A percentile compares a stretch with the other conserved stretches of the same genome.
phyloP scores from a whole-genome alignment of 2,888 invertebrate species.

The Trisateles emortualis region DNA sequence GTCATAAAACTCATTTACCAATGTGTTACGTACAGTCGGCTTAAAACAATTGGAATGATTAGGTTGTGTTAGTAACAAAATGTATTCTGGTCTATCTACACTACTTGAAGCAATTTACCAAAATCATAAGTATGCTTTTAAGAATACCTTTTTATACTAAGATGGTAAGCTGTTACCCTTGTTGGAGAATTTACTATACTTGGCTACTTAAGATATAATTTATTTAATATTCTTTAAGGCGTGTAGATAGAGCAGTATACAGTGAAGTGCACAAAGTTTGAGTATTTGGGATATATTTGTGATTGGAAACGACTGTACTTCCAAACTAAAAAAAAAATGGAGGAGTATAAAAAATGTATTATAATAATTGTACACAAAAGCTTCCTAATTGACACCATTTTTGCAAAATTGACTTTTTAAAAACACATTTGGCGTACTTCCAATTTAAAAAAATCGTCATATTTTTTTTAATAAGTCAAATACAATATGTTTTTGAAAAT shows the following conservation, averaged over 20 bases:
- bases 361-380: slow-evolving; percentile 47
- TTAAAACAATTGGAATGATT: slow-evolving; percentile 7
- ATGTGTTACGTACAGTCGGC: slow-evolving; percentile 24
- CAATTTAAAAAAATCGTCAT: slow-evolving; percentile 24
- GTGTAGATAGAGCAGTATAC: slow-evolving; percentile 23
- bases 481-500: slow-evolving; percentile 19
- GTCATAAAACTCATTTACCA: slow-evolving; percentile 16
- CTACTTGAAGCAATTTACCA: neutral
- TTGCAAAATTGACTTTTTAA: slow-evolving; percentile 31
- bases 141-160: too few species aligned
- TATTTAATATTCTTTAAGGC: neutral
- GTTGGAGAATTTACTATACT: too few species aligned
- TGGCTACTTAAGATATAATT: neutral
- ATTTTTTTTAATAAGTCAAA: slow-evolving; percentile 10
- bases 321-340: slow-evolving; percentile 27
- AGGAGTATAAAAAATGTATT: slow-evolving; percentile 21
- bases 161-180: too few species aligned
- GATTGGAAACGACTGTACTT: slow-evolving; percentile 36
- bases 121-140: too few species aligned
- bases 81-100: slow-evolving; percentile 21
- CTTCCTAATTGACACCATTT: slow-evolving; percentile 53
- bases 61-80: slow-evolving; percentile 7
- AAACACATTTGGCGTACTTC: slow-evolving; percentile 45
- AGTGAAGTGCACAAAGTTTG: slow-evolving; percentile 35
- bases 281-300: slow-evolving; percentile 22